These are phyloP conservation scores for Cyrtonyx montezumae DNA, from an alignment of 2,113 vertebrate species.

Conservation along the genomic window DNA sequence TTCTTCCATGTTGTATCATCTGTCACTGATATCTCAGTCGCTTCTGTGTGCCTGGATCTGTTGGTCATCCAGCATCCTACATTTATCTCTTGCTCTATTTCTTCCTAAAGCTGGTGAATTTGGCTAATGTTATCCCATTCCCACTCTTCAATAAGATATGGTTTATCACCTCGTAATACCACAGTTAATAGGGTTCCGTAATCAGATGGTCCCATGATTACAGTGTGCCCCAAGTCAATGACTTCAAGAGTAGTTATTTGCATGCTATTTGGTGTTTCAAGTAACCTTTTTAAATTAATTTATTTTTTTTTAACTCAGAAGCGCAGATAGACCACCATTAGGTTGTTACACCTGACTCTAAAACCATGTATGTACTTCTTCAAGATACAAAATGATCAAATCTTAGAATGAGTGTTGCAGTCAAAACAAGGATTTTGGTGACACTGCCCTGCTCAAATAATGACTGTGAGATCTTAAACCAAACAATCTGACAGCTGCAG, in stretches of 20 bases:
- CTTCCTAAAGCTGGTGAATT: too few species aligned
- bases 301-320: neutral
- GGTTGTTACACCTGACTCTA: neutral
- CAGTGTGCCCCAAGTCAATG: too few species aligned
- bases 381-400: neutral
- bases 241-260: neutral
- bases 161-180: too few species aligned
- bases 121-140: too few species aligned
- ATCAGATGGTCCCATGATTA: too few species aligned
- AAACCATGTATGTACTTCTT: neutral
- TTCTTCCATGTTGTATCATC: too few species aligned
- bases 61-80: too few species aligned
- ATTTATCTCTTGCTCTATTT: too few species aligned
- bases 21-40: too few species aligned
- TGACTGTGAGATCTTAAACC: accelerated
- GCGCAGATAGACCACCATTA: neutral
- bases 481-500: neutral
- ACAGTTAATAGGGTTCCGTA: too few species aligned
- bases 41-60: too few species aligned
- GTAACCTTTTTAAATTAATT: neutral
- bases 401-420: neutral
- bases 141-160: too few species aligned
- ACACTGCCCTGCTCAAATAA: neutral
- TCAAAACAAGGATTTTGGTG: neutral
- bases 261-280: neutral